phyloP scores from a whole-genome alignment of 2,888 invertebrate species.

The Danaus chrysippus region DNA sequence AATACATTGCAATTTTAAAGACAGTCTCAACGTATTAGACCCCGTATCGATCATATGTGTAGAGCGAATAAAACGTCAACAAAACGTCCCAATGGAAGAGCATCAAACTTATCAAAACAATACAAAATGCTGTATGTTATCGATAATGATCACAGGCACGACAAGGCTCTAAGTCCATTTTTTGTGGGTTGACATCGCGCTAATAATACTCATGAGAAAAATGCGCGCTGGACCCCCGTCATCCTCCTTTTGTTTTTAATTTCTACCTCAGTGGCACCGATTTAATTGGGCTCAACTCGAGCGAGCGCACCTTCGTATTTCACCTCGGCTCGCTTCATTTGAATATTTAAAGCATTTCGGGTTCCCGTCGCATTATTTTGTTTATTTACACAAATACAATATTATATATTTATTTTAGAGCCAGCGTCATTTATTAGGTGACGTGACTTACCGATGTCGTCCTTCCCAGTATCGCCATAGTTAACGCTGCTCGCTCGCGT shows the following conservation, averaged over 20 bases:
- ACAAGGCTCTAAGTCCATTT: conserved; percentile 73
- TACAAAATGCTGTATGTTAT: conserved; percentile 75
- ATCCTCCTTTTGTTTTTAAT: conserved; percentile 78
- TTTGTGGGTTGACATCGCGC: conserved; percentile 77
- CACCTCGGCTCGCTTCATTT: conserved; percentile 77
- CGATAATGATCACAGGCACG: conserved; percentile 72
- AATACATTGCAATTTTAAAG: conserved; percentile 14
- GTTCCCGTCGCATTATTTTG: conserved; percentile 70
- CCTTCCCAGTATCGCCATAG: conserved; percentile 78
- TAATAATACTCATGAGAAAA: conserved; percentile 80
- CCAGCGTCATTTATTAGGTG: conserved; percentile 75
- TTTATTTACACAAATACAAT: conserved; percentile 73
- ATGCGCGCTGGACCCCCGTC: conserved; percentile 74
- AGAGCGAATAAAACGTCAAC: conserved; percentile 65
- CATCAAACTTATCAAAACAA: conserved; percentile 76
- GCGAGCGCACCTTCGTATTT: conserved; percentile 78
- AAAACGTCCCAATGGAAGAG: conserved; percentile 55
- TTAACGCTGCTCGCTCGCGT: conserved; percentile 76
- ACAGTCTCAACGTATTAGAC: conserved; percentile 24
- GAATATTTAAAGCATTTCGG: conserved; percentile 79
- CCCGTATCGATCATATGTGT: conserved; percentile 62
- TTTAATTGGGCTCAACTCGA: conserved; percentile 78
- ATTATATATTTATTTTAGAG: conserved; percentile 76
- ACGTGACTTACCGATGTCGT: conserved; percentile 78
- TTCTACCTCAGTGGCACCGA: conserved; percentile 80